These are phyloP conservation scores for Leuciscus idus DNA, from an alignment of 2,113 vertebrate genomes.

Conservation along the genomic window DNA sequence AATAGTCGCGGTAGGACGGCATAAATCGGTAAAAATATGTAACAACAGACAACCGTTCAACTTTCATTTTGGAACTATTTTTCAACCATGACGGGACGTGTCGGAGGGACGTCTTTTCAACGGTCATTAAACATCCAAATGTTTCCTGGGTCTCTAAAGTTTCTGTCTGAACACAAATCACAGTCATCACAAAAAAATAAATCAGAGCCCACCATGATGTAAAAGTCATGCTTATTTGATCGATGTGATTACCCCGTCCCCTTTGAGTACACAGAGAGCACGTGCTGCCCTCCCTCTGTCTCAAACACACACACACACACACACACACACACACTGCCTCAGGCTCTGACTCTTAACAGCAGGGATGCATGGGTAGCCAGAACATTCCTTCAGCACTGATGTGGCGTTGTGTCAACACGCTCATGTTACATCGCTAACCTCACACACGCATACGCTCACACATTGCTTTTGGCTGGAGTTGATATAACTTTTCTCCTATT, in stretches of 20 bases:
- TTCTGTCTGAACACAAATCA: slow-evolving; percentile 1
- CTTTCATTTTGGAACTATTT: too few species aligned
- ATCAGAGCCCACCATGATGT: background rate
- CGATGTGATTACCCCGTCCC: slow-evolving; percentile 8
- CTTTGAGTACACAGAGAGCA: slow-evolving; percentile 23
- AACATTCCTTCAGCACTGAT: slow-evolving; percentile 53
- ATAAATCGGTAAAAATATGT: too few species aligned
- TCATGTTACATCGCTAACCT: slow-evolving; percentile 39
- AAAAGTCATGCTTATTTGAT: background rate
- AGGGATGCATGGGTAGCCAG: slow-evolving; percentile 42
- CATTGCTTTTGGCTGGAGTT: slow-evolving; percentile 16
- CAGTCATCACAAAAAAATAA: background rate
- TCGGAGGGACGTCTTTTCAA: too few species aligned
- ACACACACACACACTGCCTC: slow-evolving; percentile 37
- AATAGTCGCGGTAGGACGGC: too few species aligned
- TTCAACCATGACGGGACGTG: too few species aligned
- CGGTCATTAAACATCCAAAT: too few species aligned
- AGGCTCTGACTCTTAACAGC: slow-evolving; percentile 27
- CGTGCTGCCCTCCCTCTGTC: slow-evolving; percentile 25
- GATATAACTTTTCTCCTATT: slow-evolving; percentile 30
- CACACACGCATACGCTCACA: slow-evolving; percentile 23
- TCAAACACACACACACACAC: slow-evolving; percentile 23
- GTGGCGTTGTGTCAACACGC: slow-evolving; percentile 53
- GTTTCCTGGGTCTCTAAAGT: too few species aligned
- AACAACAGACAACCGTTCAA: too few species aligned